Conservation (phyloP, 2,888 invertebrate species). For the Orgyia antiqua region DNA sequence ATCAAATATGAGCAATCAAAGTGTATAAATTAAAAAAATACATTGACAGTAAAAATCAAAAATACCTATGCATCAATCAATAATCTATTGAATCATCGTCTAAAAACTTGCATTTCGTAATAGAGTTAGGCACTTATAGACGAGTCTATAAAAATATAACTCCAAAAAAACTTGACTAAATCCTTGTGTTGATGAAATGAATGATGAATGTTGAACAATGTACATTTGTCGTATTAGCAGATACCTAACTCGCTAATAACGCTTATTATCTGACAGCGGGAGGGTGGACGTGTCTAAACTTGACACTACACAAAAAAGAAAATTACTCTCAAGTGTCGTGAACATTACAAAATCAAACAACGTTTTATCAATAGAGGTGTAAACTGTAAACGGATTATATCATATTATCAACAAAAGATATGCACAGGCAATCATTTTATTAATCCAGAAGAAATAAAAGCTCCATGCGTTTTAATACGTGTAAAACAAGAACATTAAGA, state of each 20-base stretch:
- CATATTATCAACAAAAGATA: conserved; percentile 41
- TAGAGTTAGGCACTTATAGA: conserved; percentile 42
- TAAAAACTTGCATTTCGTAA: conserved; percentile 48
- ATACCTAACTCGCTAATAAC: conserved; percentile 38
- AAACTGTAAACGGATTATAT: conserved; percentile 53
- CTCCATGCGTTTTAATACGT: conserved; percentile 6
- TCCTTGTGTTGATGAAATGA: conserved; percentile 52
- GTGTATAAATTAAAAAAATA: conserved; percentile 31
- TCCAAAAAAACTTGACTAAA: conserved; percentile 45
- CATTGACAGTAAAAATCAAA: conserved; percentile 32
- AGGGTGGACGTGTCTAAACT: conserved; percentile 50
- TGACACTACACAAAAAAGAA: conserved; percentile 34
- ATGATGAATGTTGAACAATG: conserved; percentile 65
- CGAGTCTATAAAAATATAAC: conserved; percentile 50
- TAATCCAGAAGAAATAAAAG: conserved; percentile 24
- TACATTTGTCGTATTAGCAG: conserved; percentile 55
- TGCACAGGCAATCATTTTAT: conserved; percentile 32
- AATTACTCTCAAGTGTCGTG: conserved; percentile 29
- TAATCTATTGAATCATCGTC: conserved; percentile 43
- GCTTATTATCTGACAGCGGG: conserved; percentile 47
- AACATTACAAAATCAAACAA: conserved; percentile 21
- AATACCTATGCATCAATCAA: conserved; percentile 31
- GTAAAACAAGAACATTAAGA: conserved; percentile 16
- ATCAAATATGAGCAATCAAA: conserved; percentile 28
- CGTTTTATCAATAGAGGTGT: conserved; percentile 24